Evolutionary conservation across 2,113 vertebrate species (phyloP).

Genomic region (Nerophis lumbriciformis): DNA sequence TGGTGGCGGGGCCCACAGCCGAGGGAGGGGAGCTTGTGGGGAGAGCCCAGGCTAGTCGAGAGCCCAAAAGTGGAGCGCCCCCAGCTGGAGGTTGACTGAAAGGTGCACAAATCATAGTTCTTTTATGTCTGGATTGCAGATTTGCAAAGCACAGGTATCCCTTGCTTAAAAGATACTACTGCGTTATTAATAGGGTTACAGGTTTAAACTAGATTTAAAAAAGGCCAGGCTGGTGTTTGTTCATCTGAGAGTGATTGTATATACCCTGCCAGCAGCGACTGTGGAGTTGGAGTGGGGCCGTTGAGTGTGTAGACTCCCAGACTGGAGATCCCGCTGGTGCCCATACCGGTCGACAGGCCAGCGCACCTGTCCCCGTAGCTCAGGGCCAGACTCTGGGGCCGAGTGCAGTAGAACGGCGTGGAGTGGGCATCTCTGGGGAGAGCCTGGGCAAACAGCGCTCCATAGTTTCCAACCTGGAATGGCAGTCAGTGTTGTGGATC

Average conservation of each 20-base stretch:
- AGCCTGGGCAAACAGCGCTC: constrained; percentile 85
- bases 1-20: constrained; percentile 68
- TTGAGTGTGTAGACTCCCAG: constrained; percentile 80
- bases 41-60: constrained; percentile 87
- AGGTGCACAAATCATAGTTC: constrained; percentile 13
- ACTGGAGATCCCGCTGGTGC: constrained; percentile 92
- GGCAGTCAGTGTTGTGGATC: not conserved
- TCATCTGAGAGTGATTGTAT: too few species aligned
- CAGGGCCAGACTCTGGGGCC: constrained; percentile 88
- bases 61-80: constrained; percentile 76
- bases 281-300: constrained; percentile 82
- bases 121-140: not conserved
- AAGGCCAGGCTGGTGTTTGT: not conserved
- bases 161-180: constrained; percentile 8
- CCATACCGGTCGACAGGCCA: constrained; percentile 78
- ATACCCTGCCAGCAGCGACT: constrained; percentile 82
- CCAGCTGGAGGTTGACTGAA: constrained; percentile 73
- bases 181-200: constrained; percentile 44
- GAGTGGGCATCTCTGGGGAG: constrained; percentile 92
- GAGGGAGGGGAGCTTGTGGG: constrained; percentile 75
- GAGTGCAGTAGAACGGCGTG: constrained; percentile 90
- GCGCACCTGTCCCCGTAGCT: constrained; percentile 81
- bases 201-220: constrained; percentile 29
- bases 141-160: constrained; percentile 1
- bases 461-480: constrained; percentile 83